Percentiles rank a stretch among this genome's conserved stretches.
Conservation (phyloP, 2,797 vertebrate genomes). For the Pipistrellus nathusii region DNA sequence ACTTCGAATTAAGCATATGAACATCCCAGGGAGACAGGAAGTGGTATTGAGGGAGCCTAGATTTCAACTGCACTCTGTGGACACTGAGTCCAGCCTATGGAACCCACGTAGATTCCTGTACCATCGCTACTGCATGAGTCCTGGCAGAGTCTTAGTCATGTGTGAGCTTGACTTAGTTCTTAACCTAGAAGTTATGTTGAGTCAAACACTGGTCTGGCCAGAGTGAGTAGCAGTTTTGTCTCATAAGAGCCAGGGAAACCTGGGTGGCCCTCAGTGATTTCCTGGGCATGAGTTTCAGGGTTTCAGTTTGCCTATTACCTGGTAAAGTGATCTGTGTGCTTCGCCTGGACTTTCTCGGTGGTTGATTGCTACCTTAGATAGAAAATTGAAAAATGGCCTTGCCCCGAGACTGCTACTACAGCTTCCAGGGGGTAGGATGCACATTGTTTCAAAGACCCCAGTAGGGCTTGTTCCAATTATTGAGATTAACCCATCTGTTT, state of each 20-base stretch:
- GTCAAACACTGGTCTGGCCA: background rate
- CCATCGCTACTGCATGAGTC: background rate
- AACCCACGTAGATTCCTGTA: no score
- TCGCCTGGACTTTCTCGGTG: background rate
- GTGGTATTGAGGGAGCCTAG: background rate
- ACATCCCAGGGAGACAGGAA: background rate
- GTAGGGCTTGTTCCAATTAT: background rate
- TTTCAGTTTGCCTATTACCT: background rate
- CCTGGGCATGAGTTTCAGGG: background rate
- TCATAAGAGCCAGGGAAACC: background rate
- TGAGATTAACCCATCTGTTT: background rate
- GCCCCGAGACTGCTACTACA: background rate
- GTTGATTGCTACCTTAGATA: background rate
- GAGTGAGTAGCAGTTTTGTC: background rate
- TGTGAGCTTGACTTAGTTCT: background rate
- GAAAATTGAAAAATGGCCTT: background rate
- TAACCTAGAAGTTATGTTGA: background rate
- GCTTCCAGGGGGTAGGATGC: background rate
- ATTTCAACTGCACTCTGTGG: background rate
- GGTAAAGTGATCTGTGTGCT: background rate
- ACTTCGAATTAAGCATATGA: background rate
- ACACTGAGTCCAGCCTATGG: background rate
- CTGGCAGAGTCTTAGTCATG: background rate
- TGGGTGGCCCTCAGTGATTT: background rate
- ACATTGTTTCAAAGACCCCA: background rate